Conservation (phyloP, 2,113 vertebrate genomes). For the Archilochus colubris region DNA sequence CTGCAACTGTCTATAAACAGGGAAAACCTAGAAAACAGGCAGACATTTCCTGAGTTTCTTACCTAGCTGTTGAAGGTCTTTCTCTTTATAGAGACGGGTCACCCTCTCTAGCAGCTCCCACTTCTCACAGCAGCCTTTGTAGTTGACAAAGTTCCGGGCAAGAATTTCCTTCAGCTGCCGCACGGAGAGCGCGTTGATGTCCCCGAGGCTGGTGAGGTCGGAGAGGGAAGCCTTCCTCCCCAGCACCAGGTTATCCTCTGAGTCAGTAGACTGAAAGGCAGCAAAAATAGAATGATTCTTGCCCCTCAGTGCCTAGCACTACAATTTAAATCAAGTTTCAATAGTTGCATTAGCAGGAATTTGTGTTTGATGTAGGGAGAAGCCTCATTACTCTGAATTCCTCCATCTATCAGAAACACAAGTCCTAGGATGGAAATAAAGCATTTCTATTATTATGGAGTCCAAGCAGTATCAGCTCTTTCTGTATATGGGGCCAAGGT, state of each 20-base stretch:
- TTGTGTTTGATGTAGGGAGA: rapidly evolving
- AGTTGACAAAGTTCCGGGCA: constrained; percentile 95
- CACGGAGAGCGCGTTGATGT: constrained; percentile 89
- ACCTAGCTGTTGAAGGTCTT: constrained; percentile 85
- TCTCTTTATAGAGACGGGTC: constrained; percentile 88
- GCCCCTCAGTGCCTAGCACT: background rate
- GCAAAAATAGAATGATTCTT: background rate
- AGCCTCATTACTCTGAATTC: background rate
- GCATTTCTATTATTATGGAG: background rate
- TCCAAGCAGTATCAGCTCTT: background rate
- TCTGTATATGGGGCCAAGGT: background rate
- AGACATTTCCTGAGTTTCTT: background rate
- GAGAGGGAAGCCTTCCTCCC: constrained; percentile 92
- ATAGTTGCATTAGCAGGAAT: background rate
- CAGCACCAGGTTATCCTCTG: constrained; percentile 79
- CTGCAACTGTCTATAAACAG: rapidly evolving
- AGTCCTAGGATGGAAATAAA: background rate
- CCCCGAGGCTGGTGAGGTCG: constrained; percentile 81
- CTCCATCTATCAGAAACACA: background rate
- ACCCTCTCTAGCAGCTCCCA: constrained; percentile 98
- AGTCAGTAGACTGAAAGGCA: constrained; percentile 80
- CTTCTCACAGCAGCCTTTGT: constrained; percentile 98
- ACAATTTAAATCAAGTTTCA: background rate
- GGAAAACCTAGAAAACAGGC: background rate
- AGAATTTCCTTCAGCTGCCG: constrained; percentile 96